A percentile compares a stretch with the other conserved stretches of the same genome.
These are phyloP conservation scores for Hypanus sabinus DNA, from an alignment of 2,113 vertebrate genomes.

Conservation along the genomic window DNA sequence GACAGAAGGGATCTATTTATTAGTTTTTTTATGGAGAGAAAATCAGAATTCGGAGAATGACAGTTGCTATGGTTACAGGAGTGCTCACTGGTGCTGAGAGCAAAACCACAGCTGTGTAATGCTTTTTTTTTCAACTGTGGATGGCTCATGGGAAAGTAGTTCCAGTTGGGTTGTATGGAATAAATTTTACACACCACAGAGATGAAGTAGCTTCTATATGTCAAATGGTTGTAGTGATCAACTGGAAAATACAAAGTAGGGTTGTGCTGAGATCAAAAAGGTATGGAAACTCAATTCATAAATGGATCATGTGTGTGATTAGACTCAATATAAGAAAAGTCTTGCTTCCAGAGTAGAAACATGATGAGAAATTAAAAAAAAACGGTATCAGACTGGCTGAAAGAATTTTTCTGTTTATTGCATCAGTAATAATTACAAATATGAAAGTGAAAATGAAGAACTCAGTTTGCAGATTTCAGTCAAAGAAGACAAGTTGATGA, in stretches of 20 bases:
- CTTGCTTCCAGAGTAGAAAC: neutral
- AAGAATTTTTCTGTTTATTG: neutral
- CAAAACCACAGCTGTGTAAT: conserved; percentile 15
- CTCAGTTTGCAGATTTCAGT: neutral
- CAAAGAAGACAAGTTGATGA: neutral
- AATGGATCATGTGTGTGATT: neutral
- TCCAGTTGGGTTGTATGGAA: conserved; percentile 29
- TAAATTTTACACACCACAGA: conserved; percentile 1
- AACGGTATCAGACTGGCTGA: neutral
- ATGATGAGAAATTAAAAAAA: neutral
- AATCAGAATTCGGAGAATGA: neutral
- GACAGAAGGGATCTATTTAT: conserved; percentile 27
- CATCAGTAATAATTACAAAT: neutral
- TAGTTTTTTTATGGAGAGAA: conserved; percentile 8
- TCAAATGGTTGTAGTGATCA: neutral
- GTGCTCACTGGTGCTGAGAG: conserved; percentile 23
- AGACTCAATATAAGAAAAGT: neutral
- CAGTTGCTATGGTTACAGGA: conserved; percentile 19
- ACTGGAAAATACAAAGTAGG: neutral
- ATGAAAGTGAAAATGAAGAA: neutral
- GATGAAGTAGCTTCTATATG: neutral
- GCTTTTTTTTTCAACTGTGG: conserved; percentile 26
- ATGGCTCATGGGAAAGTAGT: conserved; percentile 33
- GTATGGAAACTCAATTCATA: neutral
- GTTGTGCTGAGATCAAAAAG: neutral